Conservation (phyloP, 2,888 invertebrate species). For the Drosophila yooni region DNA sequence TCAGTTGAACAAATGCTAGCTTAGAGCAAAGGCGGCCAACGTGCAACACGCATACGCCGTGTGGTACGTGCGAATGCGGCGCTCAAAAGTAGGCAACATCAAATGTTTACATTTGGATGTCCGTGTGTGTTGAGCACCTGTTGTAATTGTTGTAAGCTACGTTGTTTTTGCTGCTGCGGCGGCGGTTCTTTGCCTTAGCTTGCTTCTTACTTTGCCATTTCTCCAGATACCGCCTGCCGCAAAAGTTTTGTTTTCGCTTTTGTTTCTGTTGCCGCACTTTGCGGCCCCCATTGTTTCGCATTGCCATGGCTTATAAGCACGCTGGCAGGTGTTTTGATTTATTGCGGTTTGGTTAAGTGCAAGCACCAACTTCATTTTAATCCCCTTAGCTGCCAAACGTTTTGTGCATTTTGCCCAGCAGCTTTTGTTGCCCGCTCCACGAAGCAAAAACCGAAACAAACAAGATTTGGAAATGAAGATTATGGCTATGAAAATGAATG, state of each 20-base stretch:
- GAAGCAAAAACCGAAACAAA: background rate
- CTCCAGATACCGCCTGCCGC: constrained; percentile 37
- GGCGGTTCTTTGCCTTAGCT: constrained; percentile 6
- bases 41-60: constrained; percentile 26
- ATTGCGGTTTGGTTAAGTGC: constrained; percentile 75
- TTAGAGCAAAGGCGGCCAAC: constrained; percentile 3
- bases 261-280: constrained; percentile 35
- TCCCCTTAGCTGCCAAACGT: constrained; percentile 45
- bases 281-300: constrained; percentile 20
- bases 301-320: constrained; percentile 49
- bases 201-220: constrained; percentile 38
- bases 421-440: constrained; percentile 14
- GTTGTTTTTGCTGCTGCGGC: constrained; percentile 38
- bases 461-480: constrained; percentile 25
- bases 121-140: constrained; percentile 68
- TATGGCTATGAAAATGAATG: constrained; percentile 2
- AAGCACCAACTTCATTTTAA: constrained; percentile 72
- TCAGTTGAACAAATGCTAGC: constrained; percentile 43
- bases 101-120: constrained; percentile 36
- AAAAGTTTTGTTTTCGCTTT: constrained; percentile 61
- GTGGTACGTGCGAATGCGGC: constrained; percentile 8
- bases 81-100: constrained; percentile 60
- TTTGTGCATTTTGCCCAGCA: constrained; percentile 32
- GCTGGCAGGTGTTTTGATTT: constrained; percentile 76
- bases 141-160: constrained; percentile 55